Percentiles rank a stretch among this genome's conserved stretches.
Conservation (phyloP, 2,797 vertebrate species). For the Bradypus variegatus region DNA sequence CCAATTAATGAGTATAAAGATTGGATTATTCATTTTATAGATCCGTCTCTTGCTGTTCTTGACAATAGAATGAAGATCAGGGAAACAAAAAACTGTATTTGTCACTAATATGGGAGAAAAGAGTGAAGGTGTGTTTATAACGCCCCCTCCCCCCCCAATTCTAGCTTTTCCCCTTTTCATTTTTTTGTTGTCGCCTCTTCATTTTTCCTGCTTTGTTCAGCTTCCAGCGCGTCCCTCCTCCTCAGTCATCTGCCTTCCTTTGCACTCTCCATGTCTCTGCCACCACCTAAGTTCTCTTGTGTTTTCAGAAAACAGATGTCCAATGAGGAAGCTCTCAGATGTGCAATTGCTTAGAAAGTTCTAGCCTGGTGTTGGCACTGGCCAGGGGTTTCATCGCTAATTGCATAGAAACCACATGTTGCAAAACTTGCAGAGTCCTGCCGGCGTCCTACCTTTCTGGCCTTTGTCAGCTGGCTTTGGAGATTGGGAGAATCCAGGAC, state of each 20-base stretch:
- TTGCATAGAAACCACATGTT: not conserved
- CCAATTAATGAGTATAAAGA: not conserved
- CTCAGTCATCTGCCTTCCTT: not conserved
- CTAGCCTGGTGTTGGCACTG: not conserved
- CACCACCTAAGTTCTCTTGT: not conserved
- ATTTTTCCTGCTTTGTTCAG: not conserved
- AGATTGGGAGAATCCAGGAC: not conserved
- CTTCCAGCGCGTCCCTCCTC: accelerated
- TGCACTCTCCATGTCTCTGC: not conserved
- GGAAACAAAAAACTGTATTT: not conserved
- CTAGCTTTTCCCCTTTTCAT: not conserved
- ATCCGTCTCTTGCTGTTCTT: not conserved
- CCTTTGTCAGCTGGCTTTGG: not conserved
- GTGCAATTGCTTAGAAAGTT: not conserved
- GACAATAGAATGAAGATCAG: not conserved
- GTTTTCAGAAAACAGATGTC: not conserved
- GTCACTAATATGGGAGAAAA: not conserved
- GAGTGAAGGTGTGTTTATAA: not conserved
- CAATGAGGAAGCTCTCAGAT: not conserved
- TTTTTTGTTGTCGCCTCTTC: not conserved
- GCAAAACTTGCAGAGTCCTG: not conserved
- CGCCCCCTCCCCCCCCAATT: accelerated
- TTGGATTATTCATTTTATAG: not conserved
- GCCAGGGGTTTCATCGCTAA: not conserved
- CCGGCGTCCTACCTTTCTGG: not conserved